Conservation (phyloP, 2,888 invertebrate genomes). For the Tuberolachnus salignus region DNA sequence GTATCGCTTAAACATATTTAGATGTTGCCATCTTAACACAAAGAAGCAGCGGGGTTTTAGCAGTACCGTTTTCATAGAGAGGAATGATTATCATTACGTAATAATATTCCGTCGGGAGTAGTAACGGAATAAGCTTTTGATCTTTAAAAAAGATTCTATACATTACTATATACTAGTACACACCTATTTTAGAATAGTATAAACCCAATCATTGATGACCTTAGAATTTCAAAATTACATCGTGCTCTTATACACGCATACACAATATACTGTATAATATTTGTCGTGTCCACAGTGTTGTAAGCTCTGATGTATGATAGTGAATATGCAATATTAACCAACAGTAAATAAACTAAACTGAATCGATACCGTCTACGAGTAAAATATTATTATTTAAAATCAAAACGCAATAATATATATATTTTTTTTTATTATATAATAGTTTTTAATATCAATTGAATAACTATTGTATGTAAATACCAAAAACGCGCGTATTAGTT, state of each 20-base stretch:
- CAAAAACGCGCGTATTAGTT: too few relatives aligned
- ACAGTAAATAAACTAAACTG: too few relatives aligned
- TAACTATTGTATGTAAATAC: too few relatives aligned
- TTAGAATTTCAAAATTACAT: background rate
- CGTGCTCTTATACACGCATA: background rate
- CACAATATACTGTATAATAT: background rate
- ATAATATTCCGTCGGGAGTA: background rate
- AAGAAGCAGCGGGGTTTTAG: background rate
- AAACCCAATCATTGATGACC: background rate
- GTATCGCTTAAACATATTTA: background rate
- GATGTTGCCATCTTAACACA: background rate
- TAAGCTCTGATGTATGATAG: background rate
- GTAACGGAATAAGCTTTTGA: conserved; percentile 12
- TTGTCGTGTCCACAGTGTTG: too few relatives aligned
- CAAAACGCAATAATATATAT: too few relatives aligned
- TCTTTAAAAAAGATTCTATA: background rate
- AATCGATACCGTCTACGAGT: too few relatives aligned
- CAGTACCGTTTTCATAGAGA: background rate
- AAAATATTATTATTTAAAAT: too few relatives aligned
- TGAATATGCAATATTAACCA: background rate
- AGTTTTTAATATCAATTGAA: too few relatives aligned
- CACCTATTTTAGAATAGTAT: background rate
- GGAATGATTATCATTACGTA: background rate
- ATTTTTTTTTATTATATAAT: too few relatives aligned
- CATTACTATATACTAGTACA: background rate